Base-by-base conservation (phyloP, 1,140 invertebrate genomes). In the Drosophila subpulchrella region DNA sequence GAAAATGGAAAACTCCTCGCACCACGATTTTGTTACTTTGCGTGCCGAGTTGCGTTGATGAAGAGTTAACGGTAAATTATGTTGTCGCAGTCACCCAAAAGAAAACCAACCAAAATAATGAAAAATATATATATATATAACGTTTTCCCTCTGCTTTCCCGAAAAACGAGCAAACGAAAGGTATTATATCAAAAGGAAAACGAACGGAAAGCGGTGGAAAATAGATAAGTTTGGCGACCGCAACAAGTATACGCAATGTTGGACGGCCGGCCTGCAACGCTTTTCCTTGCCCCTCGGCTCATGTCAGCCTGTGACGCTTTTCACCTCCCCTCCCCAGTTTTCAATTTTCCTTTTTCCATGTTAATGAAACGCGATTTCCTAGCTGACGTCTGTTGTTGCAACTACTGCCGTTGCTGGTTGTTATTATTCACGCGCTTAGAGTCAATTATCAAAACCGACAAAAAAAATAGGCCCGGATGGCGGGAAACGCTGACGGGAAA, bases 361-460 rank as follows among this genome's bases (percentile, higher is more conserved):
- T 88, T 86, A 86, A 88, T 86, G 75, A 86, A 82, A 88, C 82
- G 83, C 82, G 66, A 88, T 86, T 86, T 82, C 83, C 82, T 82
- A 82, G 76, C 60, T 67, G 73, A 46, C 62, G 62, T 76, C 50
- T 58, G 50, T 44, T 55, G 73, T 27, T 59, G 72, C 60, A 65
- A 51, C 65, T 12, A 36, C 60, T 32, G 60, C 65, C 46, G 65
- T 55, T 81, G 81, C 74, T 88, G 82, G 65, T 76, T 76, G 82
- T 83, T 86, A 88, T 86, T 88, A 83, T 88, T 86, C 83, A 86
- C 79, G 82, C 79, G 82, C 79, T 76, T 82, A 68, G 61, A 88
- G 79, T 79, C 82, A 88, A 88, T 83, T 86, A 88, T 88, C 83
- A 88, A 77, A 72, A 60, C 65, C 57, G 51, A 55, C 75, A 57